phyloP scores from a whole-genome alignment of 2,888 invertebrate genomes.

The Brachypterus glaber region DNA sequence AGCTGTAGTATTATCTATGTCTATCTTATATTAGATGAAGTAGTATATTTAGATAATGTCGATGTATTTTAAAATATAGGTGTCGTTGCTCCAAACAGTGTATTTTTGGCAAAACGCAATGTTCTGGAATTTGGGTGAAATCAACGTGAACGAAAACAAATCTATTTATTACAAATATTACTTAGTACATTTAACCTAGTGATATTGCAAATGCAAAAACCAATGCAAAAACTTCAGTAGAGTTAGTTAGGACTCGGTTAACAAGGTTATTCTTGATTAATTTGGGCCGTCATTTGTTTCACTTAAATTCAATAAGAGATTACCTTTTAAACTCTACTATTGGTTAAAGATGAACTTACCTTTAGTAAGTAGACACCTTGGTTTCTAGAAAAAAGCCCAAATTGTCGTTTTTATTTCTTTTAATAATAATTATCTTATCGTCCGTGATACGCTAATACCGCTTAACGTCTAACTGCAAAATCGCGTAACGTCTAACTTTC shows the following conservation, averaged over 20 bases:
- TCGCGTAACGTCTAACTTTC: no score
- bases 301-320: conserved; percentile 1
- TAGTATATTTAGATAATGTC: conserved; percentile 32
- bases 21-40: conserved; percentile 26
- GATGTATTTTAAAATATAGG: conserved; percentile 37
- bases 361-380: no score
- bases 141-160: conserved; percentile 27
- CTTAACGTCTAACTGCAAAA: no score
- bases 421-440: no score
- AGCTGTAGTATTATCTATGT: conserved; percentile 31
- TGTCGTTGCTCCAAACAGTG: conserved; percentile 41
- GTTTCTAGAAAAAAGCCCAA: conserved; percentile 18
- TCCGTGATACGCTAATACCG: no score
- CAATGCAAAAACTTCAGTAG: conserved; percentile 18
- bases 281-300: conserved; percentile 2
- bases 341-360: no score
- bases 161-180: conserved; percentile 1
- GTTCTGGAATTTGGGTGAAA: conserved; percentile 45
- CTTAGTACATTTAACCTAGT: conserved; percentile 2
- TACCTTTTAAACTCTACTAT: no score
- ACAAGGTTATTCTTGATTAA: conserved; percentile 26
- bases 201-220: conserved; percentile 15
- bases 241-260: conserved; percentile 25
- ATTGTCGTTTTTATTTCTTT: conserved; percentile 31
- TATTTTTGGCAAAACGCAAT: conserved; percentile 42